These are phyloP conservation scores for Saguinus imperator DNA, from an alignment of 2,113 vertebrate species.

Conservation along the genomic window DNA sequence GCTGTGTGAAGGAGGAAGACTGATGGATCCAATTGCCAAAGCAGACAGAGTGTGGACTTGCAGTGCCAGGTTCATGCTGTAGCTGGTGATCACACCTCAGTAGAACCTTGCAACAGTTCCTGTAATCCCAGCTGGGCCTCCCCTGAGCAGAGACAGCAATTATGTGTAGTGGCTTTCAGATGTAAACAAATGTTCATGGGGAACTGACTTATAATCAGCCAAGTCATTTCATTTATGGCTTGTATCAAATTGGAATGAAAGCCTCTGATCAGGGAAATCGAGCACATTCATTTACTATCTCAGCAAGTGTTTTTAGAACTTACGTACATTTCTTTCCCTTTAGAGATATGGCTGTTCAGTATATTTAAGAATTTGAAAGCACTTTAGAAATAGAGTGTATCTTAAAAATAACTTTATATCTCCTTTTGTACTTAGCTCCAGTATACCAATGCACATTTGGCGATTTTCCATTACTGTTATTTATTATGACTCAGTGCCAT, in stretches of 20 bases:
- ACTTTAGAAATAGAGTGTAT: constrained; percentile 29
- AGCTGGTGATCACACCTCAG: constrained; percentile 65
- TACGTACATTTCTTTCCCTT: constrained; percentile 40
- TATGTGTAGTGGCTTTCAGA: constrained; percentile 37
- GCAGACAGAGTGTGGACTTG: constrained; percentile 43
- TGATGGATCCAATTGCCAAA: constrained; percentile 43
- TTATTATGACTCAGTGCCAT: constrained; percentile 57
- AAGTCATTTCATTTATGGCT: constrained; percentile 50
- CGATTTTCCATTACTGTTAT: constrained; percentile 52
- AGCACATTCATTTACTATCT: constrained; percentile 60
- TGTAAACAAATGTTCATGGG: constrained; percentile 63
- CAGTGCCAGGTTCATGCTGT: constrained; percentile 27
- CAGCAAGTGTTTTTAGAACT: constrained; percentile 44
- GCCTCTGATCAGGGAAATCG: background rate
- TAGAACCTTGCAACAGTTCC: constrained; percentile 64
- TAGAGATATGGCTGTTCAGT: background rate
- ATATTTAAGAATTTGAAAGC: constrained; percentile 34
- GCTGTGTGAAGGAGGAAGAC: background rate
- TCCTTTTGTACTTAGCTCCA: constrained; percentile 52
- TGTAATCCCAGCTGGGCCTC: constrained; percentile 67
- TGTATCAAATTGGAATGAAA: constrained; percentile 47
- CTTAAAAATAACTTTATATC: constrained; percentile 57
- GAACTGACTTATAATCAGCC: constrained; percentile 32
- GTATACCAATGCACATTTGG: constrained; percentile 8
- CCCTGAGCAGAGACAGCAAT: constrained; percentile 67